phyloP scores from a whole-genome alignment of 2,888 invertebrate species.

The Thymelicus sylvestris region DNA sequence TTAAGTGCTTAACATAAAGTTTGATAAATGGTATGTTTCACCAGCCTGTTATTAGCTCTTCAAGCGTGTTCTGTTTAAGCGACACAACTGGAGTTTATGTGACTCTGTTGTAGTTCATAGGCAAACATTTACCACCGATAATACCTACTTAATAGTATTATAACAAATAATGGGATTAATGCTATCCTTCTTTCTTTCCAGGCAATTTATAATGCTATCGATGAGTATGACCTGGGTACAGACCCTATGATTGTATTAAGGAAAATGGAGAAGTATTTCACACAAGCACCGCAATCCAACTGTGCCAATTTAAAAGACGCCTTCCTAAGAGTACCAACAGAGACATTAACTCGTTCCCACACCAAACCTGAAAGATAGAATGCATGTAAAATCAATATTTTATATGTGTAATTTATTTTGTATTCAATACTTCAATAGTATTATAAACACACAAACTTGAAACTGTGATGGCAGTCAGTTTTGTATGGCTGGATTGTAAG shows the following conservation, averaged over 20 bases:
- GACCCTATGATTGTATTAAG: slow-evolving; percentile 86
- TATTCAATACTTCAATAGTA: slow-evolving; percentile 8
- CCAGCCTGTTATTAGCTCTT: too few relatives aligned
- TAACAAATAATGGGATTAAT: too few relatives aligned
- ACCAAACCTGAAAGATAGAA: slow-evolving; percentile 54
- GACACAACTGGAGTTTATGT: too few relatives aligned
- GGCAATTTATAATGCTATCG: slow-evolving; percentile 72
- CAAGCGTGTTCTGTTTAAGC: too few relatives aligned
- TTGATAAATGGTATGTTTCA: too few relatives aligned
- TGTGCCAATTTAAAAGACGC: slow-evolving; percentile 71
- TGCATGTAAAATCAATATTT: background rate
- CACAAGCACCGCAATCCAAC: slow-evolving; percentile 60
- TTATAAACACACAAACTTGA: background rate
- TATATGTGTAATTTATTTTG: background rate
- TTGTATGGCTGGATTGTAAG: background rate
- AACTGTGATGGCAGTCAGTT: background rate
- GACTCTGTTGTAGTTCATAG: too few relatives aligned
- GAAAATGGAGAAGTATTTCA: slow-evolving; percentile 72
- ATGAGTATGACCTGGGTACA: slow-evolving; percentile 86
- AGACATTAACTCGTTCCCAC: slow-evolving; percentile 55
- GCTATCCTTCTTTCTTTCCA: slow-evolving; percentile 49
- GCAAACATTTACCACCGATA: too few relatives aligned
- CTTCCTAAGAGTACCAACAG: slow-evolving; percentile 64
- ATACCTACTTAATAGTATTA: too few relatives aligned
- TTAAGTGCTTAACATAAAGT: too few relatives aligned